Conservation (phyloP, 2,888 invertebrate species). For the Caenorhabditis wallacei region DNA sequence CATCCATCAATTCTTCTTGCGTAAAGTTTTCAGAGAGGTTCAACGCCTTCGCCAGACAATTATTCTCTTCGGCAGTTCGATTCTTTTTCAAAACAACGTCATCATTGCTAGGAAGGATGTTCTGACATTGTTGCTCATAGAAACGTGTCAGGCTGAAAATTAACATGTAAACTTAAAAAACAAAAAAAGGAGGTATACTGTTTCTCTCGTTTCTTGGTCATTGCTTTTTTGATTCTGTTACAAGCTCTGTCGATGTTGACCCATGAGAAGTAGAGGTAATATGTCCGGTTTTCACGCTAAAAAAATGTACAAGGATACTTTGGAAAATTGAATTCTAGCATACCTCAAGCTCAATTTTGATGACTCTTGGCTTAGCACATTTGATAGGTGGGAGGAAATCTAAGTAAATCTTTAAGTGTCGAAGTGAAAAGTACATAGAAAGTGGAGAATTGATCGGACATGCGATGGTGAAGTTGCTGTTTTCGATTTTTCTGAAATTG, state of each 20-base stretch:
- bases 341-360: background rate
- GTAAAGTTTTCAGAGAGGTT: conserved; percentile 10
- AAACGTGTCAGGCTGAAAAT: background rate
- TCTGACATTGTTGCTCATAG: background rate
- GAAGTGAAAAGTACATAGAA: background rate
- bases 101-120: background rate
- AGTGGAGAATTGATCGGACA: background rate
- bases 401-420: conserved; percentile 10
- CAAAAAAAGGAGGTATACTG: background rate
- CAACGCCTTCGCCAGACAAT: conserved; percentile 8
- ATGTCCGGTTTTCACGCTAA: background rate
- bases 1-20: background rate
- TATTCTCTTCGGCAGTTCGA: conserved; percentile 6
- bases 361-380: background rate
- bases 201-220: background rate
- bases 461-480: background rate
- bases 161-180: background rate
- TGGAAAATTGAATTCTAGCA: background rate
- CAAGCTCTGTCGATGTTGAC: background rate
- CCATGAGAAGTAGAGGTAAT: background rate
- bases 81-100: conserved; percentile 16
- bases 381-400: background rate
- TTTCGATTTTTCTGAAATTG: conserved; percentile 4
- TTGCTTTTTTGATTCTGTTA: background rate
- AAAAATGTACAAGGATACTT: background rate